Evolutionary conservation across 2,797 vertebrate genomes (phyloP), one percentile per base, ranked within the genome.

Genomic region (Oreonectes daqikongensis): DNA sequence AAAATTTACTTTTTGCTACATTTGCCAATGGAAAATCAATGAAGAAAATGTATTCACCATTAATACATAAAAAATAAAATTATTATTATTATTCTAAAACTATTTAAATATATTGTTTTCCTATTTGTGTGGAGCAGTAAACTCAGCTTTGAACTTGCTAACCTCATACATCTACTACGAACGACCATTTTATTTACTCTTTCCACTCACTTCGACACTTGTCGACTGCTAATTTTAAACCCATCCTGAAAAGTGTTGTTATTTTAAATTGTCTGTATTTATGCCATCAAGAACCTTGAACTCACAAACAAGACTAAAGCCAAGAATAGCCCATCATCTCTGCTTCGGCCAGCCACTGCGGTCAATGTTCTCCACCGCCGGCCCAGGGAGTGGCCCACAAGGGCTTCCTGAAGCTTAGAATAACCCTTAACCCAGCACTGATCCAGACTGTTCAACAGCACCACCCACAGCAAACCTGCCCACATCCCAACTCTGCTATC

Each of bases 321-420:
- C 84, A 59, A 80, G 84, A 91, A 91, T 88, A 89, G 77, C 78
- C 60, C 77, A 38, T 79, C 78, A 79, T 82, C 82, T 78, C 68
- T 64, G 35, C 72, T 83, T 87, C 85, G 79, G 82, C 85, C 86
- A 85, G 82, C 87, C 85, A 72, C 86, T 85, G 82, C 50, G 86
- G 87, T 85, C 65, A 73, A 48, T 60, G 57, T 35, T 63, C 20
- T 65, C n/a, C 46, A 11, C 57, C n/a, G 66, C 20, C 66, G 17
- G 40, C 59, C 48, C 68, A 66, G 77, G 79, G 65, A 69, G 78
- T 65, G 40, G 57, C 42, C 65, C 53, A 69, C 32, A 67, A 40
- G 52, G 69, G 70, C 24, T 73, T 81, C 79, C 73, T 61, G 63
- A 10, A 77, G 42, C 69, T 50, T 9, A 66, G 77, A 83, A 79